A percentile compares a stretch with the other conserved stretches of the same genome.
Conservation (phyloP, 2,888 invertebrate species). For the Nemotelus pantherinus region DNA sequence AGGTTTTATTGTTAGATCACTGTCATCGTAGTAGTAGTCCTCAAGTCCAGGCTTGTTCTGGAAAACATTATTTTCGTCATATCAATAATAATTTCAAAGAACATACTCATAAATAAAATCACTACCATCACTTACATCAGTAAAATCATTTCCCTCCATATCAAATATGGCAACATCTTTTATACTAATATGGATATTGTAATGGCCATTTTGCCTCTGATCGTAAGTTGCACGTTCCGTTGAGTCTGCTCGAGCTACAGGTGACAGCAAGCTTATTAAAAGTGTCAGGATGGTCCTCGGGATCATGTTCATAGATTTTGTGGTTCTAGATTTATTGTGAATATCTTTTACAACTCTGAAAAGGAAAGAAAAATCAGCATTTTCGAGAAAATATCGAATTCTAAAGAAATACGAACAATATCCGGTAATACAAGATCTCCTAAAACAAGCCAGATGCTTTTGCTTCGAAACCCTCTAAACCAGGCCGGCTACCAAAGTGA, state of each 20-base stretch:
- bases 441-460: no score
- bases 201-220: slow-evolving; percentile 80
- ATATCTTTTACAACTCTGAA: no score
- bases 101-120: neutral
- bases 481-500: no score
- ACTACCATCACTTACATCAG: slow-evolving; percentile 15
- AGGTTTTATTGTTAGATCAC: slow-evolving; percentile 61
- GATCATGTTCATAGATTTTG: no score
- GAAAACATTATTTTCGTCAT: neutral
- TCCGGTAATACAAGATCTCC: no score
- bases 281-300: no score
- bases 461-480: no score
- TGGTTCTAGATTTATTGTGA: no score
- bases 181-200: slow-evolving; percentile 81
- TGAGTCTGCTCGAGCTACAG: neutral
- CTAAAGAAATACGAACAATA: no score
- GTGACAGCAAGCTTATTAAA: no score
- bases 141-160: slow-evolving; percentile 63
- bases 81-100: neutral
- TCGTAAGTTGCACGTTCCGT: slow-evolving; percentile 63
- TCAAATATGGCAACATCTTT: slow-evolving; percentile 82
- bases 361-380: no score
- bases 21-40: slow-evolving; percentile 63
- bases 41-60: slow-evolving; percentile 53
- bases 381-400: no score